phyloP scores from a whole-genome alignment of 2,888 invertebrate species.

The Galerucella calmariensis region DNA sequence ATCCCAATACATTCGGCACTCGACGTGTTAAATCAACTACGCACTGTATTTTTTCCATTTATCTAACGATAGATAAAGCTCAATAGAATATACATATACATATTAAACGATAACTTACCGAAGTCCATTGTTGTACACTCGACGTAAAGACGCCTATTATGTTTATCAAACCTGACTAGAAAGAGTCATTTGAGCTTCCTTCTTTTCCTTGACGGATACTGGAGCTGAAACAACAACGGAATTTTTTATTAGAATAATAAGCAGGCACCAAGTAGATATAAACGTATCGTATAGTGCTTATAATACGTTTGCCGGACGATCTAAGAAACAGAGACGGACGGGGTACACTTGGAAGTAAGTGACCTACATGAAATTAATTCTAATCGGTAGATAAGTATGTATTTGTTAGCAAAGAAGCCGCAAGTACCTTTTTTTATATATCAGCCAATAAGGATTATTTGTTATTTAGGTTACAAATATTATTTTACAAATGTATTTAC shows the following conservation, averaged over 20 bases:
- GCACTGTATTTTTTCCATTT: neutral
- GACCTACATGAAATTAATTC: constrained; percentile 8
- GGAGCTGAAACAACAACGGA: constrained; percentile 29
- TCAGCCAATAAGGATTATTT: too few species aligned
- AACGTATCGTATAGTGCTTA: constrained; percentile 1
- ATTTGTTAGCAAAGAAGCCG: neutral
- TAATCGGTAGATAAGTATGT: neutral
- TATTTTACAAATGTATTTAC: too few species aligned
- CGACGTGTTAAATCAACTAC: neutral
- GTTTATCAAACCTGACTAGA: constrained; percentile 50
- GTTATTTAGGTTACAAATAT: too few species aligned
- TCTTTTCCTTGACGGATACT: constrained; percentile 40
- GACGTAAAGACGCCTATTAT: constrained; percentile 32
- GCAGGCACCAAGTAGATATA: constrained; percentile 15
- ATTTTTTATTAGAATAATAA: constrained; percentile 22
- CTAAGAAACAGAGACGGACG: neutral
- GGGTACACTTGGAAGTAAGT: neutral
- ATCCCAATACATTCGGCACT: neutral
- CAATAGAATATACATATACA: constrained; percentile 1
- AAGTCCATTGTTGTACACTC: constrained; percentile 58
- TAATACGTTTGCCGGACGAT: constrained; percentile 10
- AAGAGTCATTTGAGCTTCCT: constrained; percentile 52
- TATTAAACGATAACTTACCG: constrained; percentile 53
- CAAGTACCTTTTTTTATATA: too few species aligned
- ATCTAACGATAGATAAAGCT: constrained; percentile 5